Evolutionary conservation across 1,140 invertebrate genomes (phyloP).

Genomic region (Drosophila tani): DNA sequence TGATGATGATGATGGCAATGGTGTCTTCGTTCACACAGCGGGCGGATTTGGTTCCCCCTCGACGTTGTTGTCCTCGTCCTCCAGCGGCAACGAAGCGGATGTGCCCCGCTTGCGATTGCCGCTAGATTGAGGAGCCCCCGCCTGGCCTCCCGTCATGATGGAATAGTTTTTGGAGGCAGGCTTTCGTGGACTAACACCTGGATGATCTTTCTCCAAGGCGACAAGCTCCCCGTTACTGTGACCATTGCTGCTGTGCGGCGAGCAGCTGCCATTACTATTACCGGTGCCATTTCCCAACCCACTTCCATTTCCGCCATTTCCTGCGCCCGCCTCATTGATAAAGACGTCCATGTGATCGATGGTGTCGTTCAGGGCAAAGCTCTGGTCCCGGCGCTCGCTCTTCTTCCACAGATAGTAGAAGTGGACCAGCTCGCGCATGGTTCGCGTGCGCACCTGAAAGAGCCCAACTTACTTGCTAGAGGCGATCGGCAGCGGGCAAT

Average conservation of each 20-base stretch:
- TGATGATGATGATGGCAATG: constrained; percentile 3
- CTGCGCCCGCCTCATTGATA: constrained; percentile 67
- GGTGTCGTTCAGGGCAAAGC: constrained; percentile 75
- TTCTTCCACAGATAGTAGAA: constrained; percentile 99
- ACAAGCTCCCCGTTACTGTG: constrained; percentile 34
- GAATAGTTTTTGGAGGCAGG: constrained; percentile 61
- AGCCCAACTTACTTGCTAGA: constrained; percentile 29
- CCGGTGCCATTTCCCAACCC: constrained; percentile 2
- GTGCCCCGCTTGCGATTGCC: constrained; percentile 51
- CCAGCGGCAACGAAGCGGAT: constrained; percentile 29
- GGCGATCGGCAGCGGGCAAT: constrained; percentile 79
- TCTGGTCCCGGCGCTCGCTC: constrained; percentile 96
- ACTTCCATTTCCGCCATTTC: constrained; percentile 39
- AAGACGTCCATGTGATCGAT: constrained; percentile 84
- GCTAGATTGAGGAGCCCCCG: not conserved
- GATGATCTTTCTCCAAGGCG: constrained; percentile 37
- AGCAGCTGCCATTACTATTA: constrained; percentile 40
- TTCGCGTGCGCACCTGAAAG: constrained; percentile 91
- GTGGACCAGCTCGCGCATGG: constrained; percentile 98
- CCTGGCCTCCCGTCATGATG: constrained; percentile 65
- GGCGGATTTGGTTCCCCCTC: constrained; percentile 17
- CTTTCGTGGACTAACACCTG: constrained; percentile 28
- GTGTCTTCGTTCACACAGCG: constrained; percentile 12
- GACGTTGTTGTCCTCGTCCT: constrained; percentile 50
- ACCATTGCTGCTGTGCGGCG: constrained; percentile 34